Conservation (phyloP, 2,113 vertebrate genomes). For the Sterna hirundo region DNA sequence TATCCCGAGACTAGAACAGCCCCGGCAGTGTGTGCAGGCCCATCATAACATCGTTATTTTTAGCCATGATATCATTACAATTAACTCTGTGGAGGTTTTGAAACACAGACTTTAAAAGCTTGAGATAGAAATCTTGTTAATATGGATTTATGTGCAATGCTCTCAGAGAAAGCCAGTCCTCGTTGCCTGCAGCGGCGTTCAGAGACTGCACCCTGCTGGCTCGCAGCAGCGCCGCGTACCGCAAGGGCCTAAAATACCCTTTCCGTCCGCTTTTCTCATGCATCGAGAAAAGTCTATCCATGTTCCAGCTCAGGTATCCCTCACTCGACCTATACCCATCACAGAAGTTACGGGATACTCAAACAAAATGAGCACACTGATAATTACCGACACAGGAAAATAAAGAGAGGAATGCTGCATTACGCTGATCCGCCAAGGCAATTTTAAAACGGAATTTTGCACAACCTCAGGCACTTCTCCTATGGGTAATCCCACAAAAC, state of each 20-base stretch:
- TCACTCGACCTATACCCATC: not conserved
- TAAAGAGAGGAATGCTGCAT: not conserved
- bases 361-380: not conserved
- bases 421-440: not conserved
- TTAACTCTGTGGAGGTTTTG: not conserved
- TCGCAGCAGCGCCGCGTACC: not conserved
- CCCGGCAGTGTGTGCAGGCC: not conserved
- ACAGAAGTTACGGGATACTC: not conserved
- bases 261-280: rapidly evolving
- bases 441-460: not conserved
- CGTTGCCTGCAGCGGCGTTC: not conserved
- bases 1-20: not conserved
- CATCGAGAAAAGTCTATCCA: no score
- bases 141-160: not conserved
- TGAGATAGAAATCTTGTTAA: not conserved
- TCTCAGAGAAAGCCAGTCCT: not conserved
- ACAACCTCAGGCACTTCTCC: not conserved
- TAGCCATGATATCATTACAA: not conserved
- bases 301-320: not conserved
- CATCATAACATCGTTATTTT: slow-evolving; percentile 3
- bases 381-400: not conserved
- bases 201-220: slow-evolving; percentile 46
- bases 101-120: not conserved
- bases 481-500: not conserved
- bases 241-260: not conserved